Evolutionary conservation across 1,140 invertebrate genomes (phyloP).

Genomic region (Pseudomyrmex cubaensis): DNA sequence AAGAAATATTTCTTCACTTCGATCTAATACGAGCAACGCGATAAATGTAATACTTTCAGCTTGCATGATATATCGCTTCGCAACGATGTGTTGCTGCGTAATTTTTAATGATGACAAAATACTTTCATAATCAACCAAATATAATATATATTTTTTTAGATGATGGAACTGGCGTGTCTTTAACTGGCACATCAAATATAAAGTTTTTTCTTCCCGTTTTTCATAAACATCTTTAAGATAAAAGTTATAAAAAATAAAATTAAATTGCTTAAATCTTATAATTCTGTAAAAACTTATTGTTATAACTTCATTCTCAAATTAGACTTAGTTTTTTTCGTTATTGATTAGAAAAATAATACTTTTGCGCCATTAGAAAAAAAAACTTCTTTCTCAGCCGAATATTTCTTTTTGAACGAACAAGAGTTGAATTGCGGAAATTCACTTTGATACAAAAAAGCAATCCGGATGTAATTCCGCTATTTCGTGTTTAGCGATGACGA

Average conservation of each 20-base stretch:
- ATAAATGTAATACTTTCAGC: conserved; percentile 20
- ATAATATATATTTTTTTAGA: neutral
- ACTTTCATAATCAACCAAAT: neutral
- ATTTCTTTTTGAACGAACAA: neutral
- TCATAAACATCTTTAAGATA: too few species aligned
- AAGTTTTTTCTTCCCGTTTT: too few species aligned
- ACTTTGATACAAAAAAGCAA: neutral
- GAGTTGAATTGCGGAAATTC: conserved; percentile 4
- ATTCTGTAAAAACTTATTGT: too few species aligned
- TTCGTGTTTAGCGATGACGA: conserved; percentile 26
- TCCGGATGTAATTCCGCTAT: conserved; percentile 37
- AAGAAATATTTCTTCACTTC: conserved; percentile 40
- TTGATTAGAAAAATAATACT: neutral
- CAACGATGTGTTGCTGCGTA: conserved; percentile 8
- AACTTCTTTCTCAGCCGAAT: conserved; percentile 1
- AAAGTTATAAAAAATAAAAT: too few species aligned
- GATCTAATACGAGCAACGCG: conserved; percentile 13
- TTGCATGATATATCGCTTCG: conserved; percentile 8
- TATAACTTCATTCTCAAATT: too few species aligned
- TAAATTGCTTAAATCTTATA: too few species aligned
- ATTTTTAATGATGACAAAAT: conserved; percentile 18
- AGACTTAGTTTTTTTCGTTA: too few species aligned
- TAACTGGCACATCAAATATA: neutral
- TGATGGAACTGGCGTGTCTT: conserved; percentile 2
- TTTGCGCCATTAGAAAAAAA: neutral